Evolutionary conservation across 2,113 vertebrate genomes (phyloP).

Genomic region (Nannospalax galili): DNA sequence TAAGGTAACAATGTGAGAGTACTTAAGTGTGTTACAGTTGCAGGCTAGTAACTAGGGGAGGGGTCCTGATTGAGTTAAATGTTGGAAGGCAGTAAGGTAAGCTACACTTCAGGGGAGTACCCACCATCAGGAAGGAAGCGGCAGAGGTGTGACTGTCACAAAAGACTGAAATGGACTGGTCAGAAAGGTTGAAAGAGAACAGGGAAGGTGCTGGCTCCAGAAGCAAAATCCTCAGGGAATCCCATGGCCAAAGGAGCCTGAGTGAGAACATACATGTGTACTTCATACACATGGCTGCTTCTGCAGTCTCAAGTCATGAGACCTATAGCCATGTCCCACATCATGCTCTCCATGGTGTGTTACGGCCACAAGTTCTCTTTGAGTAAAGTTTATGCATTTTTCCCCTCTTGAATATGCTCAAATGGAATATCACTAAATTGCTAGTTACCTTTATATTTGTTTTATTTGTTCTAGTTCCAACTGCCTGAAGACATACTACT

Average conservation of each 20-base stretch:
- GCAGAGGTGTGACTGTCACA: neutral
- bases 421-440: neutral
- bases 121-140: neutral
- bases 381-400: neutral
- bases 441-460: constrained; percentile 3
- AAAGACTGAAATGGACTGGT: neutral
- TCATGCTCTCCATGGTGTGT: neutral
- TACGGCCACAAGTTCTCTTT: neutral
- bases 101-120: neutral
- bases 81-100: neutral
- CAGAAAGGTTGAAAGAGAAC: neutral
- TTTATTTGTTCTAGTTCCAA: constrained; percentile 25
- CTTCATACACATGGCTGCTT: neutral
- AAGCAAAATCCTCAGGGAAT: neutral
- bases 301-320: neutral
- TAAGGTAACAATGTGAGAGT: neutral
- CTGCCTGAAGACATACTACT: neutral
- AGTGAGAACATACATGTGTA: neutral
- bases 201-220: neutral
- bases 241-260: neutral
- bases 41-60: neutral
- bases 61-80: neutral
- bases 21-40: neutral
- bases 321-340: neutral
- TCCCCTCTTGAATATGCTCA: neutral